Base-by-base conservation (phyloP, 2,113 vertebrate species). In the Sander lucioperca region DNA sequence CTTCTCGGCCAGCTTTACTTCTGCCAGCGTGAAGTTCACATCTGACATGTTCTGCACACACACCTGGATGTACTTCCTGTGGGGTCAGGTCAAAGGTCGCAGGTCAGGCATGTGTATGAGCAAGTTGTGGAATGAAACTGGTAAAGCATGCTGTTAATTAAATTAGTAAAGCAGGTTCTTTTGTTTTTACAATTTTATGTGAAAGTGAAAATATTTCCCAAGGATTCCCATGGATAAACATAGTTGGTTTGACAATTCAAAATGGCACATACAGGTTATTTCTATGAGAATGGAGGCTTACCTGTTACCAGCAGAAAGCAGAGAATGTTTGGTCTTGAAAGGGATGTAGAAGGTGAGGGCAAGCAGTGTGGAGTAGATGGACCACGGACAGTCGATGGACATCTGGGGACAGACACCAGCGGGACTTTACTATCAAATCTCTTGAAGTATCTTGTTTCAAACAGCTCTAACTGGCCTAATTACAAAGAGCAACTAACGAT, bases 341-440 rank as follows among this genome's bases (percentile, higher is more conserved):
- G 98, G 98, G 84, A 99, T 95, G 80, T 96, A 96, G 95, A 99
- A 99, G 3, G 97, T 97, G 91, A 99, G 96, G 0, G 97, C 95
- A 18, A 99, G 95, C 89, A 99, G 96, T 0, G 97, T 98, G 85
- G 98, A 99, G 92, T 99, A 99, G 91, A 99, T 99, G 0, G 98
- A 99, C 98, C 98, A 99, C 0, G 98, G 98, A 83, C 98, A 99
- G 90, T 99, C 98, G 3, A 99, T 97, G 12, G 98, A 99, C 87
- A 99, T 96, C 98, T 99, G 94, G 67, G 56, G 23, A 88, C 59
- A 83, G 74, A 36, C 23, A 48, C 83, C 85, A 89, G 58, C 4
- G 33, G 66, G 23, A n/a, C 9, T 3, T 59, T 2, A 73, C 5
- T 2, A n/a, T 47, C 4, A 68, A 30, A 62, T 9, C 13, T 61